Percentiles rank a stretch among this genome's conserved stretches.
phyloP scores from a whole-genome alignment of 2,113 vertebrate species.

The Sula dactylatra region DNA sequence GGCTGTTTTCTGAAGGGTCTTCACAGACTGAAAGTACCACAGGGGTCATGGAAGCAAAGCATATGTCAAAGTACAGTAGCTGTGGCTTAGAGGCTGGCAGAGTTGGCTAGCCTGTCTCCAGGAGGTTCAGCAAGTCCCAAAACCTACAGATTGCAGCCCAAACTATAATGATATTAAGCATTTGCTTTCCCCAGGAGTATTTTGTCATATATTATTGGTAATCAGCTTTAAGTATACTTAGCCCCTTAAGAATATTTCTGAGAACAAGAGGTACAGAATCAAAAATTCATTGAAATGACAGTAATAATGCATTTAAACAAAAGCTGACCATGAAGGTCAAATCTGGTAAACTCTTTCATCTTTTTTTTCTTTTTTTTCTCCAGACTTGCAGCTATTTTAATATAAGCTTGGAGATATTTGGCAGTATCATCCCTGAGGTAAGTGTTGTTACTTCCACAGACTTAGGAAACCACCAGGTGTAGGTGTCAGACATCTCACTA shows the following conservation, averaged over 20 bases:
- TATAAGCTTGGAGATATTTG: slow-evolving; percentile 65
- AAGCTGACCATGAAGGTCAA: background rate
- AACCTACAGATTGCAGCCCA: background rate
- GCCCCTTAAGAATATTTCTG: background rate
- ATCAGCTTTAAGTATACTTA: background rate
- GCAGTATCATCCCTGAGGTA: slow-evolving; percentile 68
- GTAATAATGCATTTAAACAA: background rate
- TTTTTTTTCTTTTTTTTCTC: background rate
- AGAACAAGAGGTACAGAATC: background rate
- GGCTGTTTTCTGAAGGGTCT: background rate
- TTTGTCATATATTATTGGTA: background rate
- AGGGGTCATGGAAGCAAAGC: background rate
- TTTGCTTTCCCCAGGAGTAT: background rate
- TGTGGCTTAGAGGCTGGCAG: background rate
- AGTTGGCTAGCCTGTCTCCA: background rate
- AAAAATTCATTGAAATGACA: background rate
- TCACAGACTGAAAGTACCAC: background rate
- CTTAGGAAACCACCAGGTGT: background rate
- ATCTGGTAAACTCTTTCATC: background rate
- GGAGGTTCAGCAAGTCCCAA: background rate
- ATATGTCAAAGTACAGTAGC: background rate
- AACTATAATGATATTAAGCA: background rate
- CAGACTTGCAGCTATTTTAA: slow-evolving; percentile 69
- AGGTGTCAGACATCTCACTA: background rate
- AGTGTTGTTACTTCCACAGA: background rate